These are phyloP conservation scores for Gadopsis marmoratus DNA, from an alignment of 2,797 vertebrate genomes.

Conservation along the genomic window DNA sequence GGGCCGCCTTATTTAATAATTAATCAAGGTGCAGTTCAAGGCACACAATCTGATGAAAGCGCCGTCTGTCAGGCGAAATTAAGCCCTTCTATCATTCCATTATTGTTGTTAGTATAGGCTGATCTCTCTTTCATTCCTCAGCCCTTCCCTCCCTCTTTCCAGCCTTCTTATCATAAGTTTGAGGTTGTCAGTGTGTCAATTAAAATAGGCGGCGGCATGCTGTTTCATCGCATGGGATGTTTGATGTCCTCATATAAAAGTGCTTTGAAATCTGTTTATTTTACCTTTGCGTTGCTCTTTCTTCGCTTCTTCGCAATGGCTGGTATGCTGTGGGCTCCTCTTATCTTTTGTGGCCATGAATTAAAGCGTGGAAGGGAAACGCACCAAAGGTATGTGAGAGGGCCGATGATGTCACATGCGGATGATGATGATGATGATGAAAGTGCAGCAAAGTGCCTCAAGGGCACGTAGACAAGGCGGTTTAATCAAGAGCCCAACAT, in stretches of 20 bases:
- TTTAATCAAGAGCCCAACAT: slow-evolving; percentile 38
- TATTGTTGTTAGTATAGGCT: slow-evolving; percentile 78
- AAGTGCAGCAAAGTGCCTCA: slow-evolving; percentile 35
- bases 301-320: slow-evolving; percentile 50
- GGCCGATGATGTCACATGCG: slow-evolving; percentile 63
- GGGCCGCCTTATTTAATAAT: slow-evolving; percentile 89
- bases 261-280: slow-evolving; percentile 80
- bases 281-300: slow-evolving; percentile 62
- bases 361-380: slow-evolving; percentile 56
- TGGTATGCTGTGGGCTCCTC: slow-evolving; percentile 56
- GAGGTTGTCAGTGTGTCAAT: slow-evolving; percentile 78
- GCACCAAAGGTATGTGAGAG: slow-evolving; percentile 60
- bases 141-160: slow-evolving; percentile 33
- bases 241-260: slow-evolving; percentile 77
- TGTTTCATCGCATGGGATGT: slow-evolving; percentile 64
- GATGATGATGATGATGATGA: slow-evolving; percentile 57
- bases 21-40: slow-evolving; percentile 91
- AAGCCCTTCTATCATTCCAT: slow-evolving; percentile 80
- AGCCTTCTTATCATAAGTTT: slow-evolving; percentile 79
- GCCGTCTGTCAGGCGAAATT: slow-evolving; percentile 88
- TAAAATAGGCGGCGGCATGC: slow-evolving; percentile 73
- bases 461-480: slow-evolving; percentile 41
- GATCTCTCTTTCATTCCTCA: slow-evolving; percentile 70
- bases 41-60: slow-evolving; percentile 89
- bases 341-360: slow-evolving; percentile 70